These are phyloP conservation scores for Dorcus hopei DNA, from an alignment of 2,888 invertebrate species.

Conservation along the genomic window DNA sequence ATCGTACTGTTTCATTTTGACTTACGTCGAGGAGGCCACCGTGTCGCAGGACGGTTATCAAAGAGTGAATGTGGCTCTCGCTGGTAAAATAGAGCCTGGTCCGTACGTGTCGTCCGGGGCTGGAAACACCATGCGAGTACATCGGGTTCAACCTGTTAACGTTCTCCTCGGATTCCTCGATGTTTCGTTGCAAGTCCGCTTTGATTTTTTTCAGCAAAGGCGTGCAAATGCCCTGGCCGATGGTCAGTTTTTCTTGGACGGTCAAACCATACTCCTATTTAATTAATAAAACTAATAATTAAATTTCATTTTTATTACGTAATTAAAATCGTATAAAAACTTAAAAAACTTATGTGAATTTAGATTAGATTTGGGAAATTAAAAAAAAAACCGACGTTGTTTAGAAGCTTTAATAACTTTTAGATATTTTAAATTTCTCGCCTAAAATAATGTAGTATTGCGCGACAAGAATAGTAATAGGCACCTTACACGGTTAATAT, in stretches of 20 bases:
- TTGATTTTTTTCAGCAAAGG: conserved; percentile 93
- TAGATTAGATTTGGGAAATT: too few species aligned
- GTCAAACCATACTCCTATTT: conserved; percentile 92
- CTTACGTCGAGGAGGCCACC: conserved; percentile 85
- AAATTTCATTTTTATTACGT: too few species aligned
- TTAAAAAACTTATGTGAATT: too few species aligned
- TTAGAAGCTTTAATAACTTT: too few species aligned
- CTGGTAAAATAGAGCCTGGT: conserved; percentile 99
- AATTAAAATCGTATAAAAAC: too few species aligned
- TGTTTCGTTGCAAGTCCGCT: conserved; percentile 90
- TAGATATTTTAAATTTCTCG: too few species aligned
- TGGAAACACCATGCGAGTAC: conserved; percentile 97
- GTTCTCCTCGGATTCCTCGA: conserved; percentile 89
- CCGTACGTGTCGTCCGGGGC: conserved; percentile 95
- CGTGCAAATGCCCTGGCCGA: conserved; percentile 96
- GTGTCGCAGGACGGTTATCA: conserved; percentile 91
- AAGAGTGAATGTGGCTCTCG: conserved; percentile 97
- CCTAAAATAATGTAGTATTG: too few species aligned
- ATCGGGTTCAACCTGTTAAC: conserved; percentile 95
- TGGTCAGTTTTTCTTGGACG: conserved; percentile 91
- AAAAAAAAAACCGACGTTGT: too few species aligned
- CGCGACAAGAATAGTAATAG: too few species aligned
- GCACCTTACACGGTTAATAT: too few species aligned
- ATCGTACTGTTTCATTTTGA: conserved; percentile 18
- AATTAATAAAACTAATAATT: too few species aligned